Percentiles rank a stretch among this genome's conserved stretches.
These are phyloP conservation scores for Cardinalis cardinalis DNA, from an alignment of 2,113 vertebrate species.

Conservation along the genomic window DNA sequence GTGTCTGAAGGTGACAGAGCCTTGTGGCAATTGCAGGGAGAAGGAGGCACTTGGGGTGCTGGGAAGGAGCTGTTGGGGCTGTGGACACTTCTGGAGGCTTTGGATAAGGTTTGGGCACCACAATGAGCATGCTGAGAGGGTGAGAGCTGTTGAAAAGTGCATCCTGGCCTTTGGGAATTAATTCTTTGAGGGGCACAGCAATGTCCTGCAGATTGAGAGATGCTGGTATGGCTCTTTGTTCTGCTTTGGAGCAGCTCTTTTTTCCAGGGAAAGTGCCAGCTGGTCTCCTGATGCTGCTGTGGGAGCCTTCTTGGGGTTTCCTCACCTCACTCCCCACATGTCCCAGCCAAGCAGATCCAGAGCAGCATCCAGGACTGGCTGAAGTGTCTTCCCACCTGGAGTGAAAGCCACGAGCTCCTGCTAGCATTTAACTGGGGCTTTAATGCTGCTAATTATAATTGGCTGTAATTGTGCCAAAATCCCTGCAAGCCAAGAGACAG, in stretches of 20 bases:
- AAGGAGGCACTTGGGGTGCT: not conserved
- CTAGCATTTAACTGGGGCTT: not conserved
- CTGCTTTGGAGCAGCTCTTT: not conserved
- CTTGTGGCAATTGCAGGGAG: not conserved
- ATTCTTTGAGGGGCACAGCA: not conserved
- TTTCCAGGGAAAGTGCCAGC: not conserved
- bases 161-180: not conserved
- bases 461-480: not conserved
- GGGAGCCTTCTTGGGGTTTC: not conserved
- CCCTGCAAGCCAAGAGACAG: not conserved
- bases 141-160: not conserved
- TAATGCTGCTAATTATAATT: not conserved
- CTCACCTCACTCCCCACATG: not conserved
- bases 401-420: not conserved
- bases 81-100: not conserved
- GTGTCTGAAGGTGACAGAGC: not conserved
- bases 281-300: not conserved
- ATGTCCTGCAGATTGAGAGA: not conserved
- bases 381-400: not conserved
- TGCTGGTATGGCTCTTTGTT: not conserved
- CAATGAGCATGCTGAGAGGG: rapidly evolving
- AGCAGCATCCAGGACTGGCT: not conserved
- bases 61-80: not conserved
- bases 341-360: not conserved
- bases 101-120: not conserved